phyloP scores from a whole-genome alignment of 2,888 invertebrate genomes.

The Athripsodes cinereus region DNA sequence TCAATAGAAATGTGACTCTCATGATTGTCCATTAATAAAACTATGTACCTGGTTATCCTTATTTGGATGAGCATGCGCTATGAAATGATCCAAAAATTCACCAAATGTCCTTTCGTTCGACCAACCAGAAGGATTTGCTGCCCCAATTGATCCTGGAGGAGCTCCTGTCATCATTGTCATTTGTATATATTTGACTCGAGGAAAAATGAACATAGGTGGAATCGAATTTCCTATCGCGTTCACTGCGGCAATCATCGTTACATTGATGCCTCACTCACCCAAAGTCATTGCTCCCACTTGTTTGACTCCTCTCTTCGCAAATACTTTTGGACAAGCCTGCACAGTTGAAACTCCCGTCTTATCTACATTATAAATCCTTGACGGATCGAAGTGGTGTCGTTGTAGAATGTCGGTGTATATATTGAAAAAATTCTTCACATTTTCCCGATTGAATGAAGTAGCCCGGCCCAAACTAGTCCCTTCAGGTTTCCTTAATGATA shows the following conservation, averaged over 20 bases:
- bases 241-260: background rate
- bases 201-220: too few relatives aligned
- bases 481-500: background rate
- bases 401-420: background rate
- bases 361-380: constrained; percentile 1
- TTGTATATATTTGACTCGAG: too few relatives aligned
- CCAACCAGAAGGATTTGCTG: background rate
- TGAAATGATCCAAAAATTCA: background rate
- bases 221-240: too few relatives aligned
- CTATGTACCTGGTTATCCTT: background rate
- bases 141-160: background rate
- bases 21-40: background rate
- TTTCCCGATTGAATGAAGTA: background rate
- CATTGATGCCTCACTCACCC: background rate
- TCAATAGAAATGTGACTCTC: background rate
- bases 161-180: too few relatives aligned
- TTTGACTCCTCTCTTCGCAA: constrained; percentile 1
- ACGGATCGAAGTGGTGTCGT: background rate
- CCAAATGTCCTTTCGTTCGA: background rate
- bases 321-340: background rate
- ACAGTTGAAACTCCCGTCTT: background rate
- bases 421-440: background rate
- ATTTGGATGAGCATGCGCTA: background rate
- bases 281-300: background rate
- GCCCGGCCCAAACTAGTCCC: background rate